These are phyloP conservation scores for Thereuonema tuberculata DNA, from an alignment of 1,140 invertebrate species.

Conservation along the genomic window DNA sequence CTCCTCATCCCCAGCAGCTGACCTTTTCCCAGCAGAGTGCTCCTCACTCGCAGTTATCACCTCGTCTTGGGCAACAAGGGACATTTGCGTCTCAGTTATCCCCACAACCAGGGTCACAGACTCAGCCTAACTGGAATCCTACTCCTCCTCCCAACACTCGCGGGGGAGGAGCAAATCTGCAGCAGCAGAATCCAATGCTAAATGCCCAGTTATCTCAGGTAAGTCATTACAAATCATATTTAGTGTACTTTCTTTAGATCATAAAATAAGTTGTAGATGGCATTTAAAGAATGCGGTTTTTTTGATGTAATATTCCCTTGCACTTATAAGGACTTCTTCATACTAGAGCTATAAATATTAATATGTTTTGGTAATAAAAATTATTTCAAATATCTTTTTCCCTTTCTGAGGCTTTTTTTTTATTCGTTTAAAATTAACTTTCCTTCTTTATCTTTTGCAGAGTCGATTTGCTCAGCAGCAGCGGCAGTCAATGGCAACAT, in stretches of 20 bases:
- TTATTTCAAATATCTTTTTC: too few species aligned
- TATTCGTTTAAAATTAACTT: too few species aligned
- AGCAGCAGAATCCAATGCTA: constrained; percentile 63
- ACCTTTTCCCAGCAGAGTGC: constrained; percentile 12
- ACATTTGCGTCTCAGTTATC: constrained; percentile 10
- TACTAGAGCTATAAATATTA: too few species aligned
- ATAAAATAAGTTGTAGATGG: too few species aligned
- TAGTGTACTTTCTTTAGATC: too few species aligned
- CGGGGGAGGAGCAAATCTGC: constrained; percentile 19
- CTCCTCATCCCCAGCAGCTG: constrained; percentile 19
- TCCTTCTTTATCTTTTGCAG: too few species aligned
- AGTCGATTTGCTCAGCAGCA: constrained; percentile 11
- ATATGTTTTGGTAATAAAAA: too few species aligned
- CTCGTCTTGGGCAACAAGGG: constrained; percentile 12
- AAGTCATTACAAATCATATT: too few species aligned
- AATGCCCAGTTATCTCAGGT: constrained; percentile 50
- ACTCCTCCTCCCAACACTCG: constrained; percentile 23
- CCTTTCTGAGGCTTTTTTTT: too few species aligned
- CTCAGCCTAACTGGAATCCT: constrained; percentile 14
- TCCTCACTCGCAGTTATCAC: constrained; percentile 15
- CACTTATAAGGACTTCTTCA: too few species aligned
- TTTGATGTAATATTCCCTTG: too few species aligned
- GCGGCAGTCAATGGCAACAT: constrained; percentile 15
- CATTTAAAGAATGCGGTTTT: too few species aligned
- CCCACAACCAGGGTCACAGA: constrained; percentile 6